Evolutionary conservation across 2,797 vertebrate species (phyloP).

Genomic region (Protosalanx chinensis): DNA sequence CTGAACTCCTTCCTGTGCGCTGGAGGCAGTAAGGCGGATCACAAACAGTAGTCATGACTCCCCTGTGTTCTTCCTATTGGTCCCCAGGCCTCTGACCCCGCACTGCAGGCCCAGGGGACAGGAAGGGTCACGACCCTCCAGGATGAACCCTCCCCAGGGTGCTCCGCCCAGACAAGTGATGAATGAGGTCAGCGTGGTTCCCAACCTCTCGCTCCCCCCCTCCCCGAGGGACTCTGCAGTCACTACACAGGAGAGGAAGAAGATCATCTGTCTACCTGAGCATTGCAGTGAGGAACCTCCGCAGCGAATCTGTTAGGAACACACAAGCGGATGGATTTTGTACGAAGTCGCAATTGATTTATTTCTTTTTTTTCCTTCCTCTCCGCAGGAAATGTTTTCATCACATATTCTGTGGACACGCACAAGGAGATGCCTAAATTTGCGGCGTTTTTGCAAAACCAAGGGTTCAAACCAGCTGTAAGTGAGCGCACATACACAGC

Average conservation of each 20-base stretch:
- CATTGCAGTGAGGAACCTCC: slow-evolving; percentile 81
- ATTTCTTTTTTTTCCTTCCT: not conserved
- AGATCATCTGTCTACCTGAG: slow-evolving; percentile 83
- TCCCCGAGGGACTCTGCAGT: slow-evolving; percentile 43
- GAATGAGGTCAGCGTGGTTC: slow-evolving; percentile 49
- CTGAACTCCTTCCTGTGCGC: too few relatives aligned
- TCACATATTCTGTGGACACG: slow-evolving; percentile 90
- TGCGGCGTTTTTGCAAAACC: slow-evolving; percentile 81
- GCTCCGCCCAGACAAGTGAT: slow-evolving; percentile 46
- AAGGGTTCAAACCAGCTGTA: slow-evolving; percentile 90
- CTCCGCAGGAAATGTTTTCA: slow-evolving; percentile 86
- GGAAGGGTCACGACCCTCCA: not conserved
- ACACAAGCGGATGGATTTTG: not conserved
- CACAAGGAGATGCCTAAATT: slow-evolving; percentile 81
- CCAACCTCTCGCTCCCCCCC: slow-evolving; percentile 4
- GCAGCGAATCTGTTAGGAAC: not conserved
- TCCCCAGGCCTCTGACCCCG: slow-evolving; percentile 14
- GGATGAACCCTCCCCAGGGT: not conserved
- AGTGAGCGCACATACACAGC: slow-evolving; percentile 54
- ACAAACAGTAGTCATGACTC: not conserved
- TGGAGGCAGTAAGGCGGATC: not conserved
- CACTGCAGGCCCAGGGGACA: slow-evolving; percentile 6
- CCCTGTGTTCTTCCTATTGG: not conserved
- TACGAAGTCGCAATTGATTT: not conserved
- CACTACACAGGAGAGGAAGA: slow-evolving; percentile 72